These are phyloP conservation scores for Ophioninae sp. DNA, from an alignment of 2,888 invertebrate species.

Conservation along the genomic window DNA sequence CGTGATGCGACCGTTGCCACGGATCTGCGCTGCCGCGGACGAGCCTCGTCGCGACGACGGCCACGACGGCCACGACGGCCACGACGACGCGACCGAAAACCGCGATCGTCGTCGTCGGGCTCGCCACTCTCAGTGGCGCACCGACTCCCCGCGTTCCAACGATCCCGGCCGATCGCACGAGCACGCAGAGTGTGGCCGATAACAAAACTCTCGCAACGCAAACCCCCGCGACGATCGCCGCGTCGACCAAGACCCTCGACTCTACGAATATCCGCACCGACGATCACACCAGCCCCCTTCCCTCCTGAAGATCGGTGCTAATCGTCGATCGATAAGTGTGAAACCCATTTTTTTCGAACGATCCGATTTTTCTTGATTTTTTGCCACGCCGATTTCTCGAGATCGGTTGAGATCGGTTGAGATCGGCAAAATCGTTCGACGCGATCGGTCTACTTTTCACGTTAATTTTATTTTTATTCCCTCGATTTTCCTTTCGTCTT, in stretches of 20 bases:
- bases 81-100: neutral
- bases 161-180: neutral
- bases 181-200: conserved; percentile 18
- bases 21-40: conserved; percentile 29
- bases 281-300: conserved; percentile 9
- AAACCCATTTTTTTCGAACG: neutral
- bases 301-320: conserved; percentile 23
- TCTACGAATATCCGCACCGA: neutral
- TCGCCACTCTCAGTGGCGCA: neutral
- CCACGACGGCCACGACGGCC: conserved; percentile 10
- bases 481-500: neutral
- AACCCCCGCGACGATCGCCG: conserved; percentile 29
- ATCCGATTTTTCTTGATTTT: neutral
- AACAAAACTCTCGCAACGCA: conserved; percentile 1
- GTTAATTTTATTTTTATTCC: neutral
- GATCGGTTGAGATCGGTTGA: neutral
- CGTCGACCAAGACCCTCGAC: conserved; percentile 14
- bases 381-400: neutral
- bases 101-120: neutral
- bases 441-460: neutral
- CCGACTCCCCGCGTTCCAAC: neutral
- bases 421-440: neutral
- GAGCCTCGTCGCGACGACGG: conserved; percentile 13
- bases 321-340: neutral
- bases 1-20: conserved; percentile 80